Percentiles rank a stretch among this genome's conserved stretches.
phyloP scores from a whole-genome alignment of 64 coral and sea anemone species.

The Acropora tenuis region DNA sequence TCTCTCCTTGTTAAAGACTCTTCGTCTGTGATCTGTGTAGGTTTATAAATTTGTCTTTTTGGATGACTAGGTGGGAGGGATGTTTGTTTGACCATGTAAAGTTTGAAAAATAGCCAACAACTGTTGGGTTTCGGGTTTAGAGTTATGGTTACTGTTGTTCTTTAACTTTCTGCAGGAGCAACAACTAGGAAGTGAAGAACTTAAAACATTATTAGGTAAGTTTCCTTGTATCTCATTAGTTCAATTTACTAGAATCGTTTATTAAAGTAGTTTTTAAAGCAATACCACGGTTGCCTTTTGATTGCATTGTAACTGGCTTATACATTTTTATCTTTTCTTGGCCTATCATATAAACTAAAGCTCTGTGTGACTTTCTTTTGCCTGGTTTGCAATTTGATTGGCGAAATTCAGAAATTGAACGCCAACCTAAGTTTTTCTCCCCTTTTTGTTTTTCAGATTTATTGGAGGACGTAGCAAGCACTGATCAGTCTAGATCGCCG shows the following conservation, averaged over 20 bases:
- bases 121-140: background rate
- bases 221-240: background rate
- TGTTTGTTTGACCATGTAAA: too few relatives aligned
- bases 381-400: too few relatives aligned
- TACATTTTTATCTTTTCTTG: too few relatives aligned
- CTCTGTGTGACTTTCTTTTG: too few relatives aligned
- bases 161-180: background rate
- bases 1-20: background rate
- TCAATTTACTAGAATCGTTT: too few relatives aligned
- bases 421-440: background rate
- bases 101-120: background rate
- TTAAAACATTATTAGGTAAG: constrained; percentile 14
- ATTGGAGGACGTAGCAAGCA: background rate
- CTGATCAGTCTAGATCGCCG: constrained; percentile 29
- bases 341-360: too few relatives aligned
- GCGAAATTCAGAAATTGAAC: background rate
- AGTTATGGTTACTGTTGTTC: background rate
- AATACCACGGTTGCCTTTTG: too few relatives aligned
- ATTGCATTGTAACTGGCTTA: too few relatives aligned
- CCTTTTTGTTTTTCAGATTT: background rate
- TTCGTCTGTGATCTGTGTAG: background rate
- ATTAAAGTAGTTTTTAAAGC: too few relatives aligned
- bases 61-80: background rate
- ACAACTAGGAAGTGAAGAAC: constrained; percentile 21
- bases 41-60: background rate